Evolutionary conservation across 2,113 vertebrate genomes (phyloP).

Genomic region (Hippolais icterina): DNA sequence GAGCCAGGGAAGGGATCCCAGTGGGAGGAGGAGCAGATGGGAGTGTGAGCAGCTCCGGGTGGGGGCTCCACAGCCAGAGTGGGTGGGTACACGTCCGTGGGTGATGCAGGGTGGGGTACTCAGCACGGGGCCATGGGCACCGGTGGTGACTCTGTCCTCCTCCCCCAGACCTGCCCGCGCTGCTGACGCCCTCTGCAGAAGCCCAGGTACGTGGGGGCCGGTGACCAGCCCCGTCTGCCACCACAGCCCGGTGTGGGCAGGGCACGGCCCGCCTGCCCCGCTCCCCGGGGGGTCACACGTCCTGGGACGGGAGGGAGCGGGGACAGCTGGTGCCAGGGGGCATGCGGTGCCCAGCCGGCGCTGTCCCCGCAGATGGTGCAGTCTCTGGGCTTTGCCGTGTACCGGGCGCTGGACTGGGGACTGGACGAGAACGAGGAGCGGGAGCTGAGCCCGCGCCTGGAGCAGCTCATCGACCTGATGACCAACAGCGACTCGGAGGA

Average conservation of each 20-base stretch:
- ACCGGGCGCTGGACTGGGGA: constrained; percentile 94
- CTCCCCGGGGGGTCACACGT: rapidly evolving
- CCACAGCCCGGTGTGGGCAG: not conserved
- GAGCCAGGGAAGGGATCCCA: not conserved
- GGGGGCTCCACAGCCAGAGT: rapidly evolving
- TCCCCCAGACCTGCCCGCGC: constrained; percentile 25
- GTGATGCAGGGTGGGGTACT: rapidly evolving
- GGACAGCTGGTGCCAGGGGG: rapidly evolving
- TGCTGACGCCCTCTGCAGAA: constrained; percentile 31
- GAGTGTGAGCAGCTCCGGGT: not conserved
- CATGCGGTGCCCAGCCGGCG: rapidly evolving
- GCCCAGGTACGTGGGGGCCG: constrained; percentile 43
- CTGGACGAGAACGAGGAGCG: constrained; percentile 92
- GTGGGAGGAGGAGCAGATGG: not conserved
- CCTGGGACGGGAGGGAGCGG: rapidly evolving
- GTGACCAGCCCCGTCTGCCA: rapidly evolving
- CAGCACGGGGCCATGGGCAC: rapidly evolving
- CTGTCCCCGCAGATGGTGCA: constrained; percentile 83
- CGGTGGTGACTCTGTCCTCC: not conserved
- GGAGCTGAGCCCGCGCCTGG: constrained; percentile 89
- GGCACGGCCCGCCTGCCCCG: rapidly evolving
- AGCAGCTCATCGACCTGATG: constrained; percentile 94
- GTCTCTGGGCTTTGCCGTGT: constrained; percentile 90
- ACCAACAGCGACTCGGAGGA: constrained; percentile 70
- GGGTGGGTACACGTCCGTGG: not conserved